phyloP scores from a whole-genome alignment of 2,113 vertebrate genomes.

The Myotis brandtii region DNA sequence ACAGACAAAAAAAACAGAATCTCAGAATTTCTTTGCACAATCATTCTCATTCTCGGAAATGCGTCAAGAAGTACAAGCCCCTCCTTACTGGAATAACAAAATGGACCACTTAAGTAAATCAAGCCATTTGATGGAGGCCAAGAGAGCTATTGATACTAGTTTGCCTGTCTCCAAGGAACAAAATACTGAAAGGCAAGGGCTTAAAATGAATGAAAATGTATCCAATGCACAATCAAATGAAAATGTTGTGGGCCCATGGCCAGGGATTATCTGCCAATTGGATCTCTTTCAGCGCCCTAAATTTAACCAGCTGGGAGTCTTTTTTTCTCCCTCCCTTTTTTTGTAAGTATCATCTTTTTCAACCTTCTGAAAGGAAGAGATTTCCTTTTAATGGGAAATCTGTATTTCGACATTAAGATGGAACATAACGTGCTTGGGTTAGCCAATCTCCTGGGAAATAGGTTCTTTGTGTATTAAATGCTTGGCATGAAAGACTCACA shows the following conservation, averaged over 20 bases:
- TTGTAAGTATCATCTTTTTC: slow-evolving; percentile 79
- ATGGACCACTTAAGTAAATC: slow-evolving; percentile 78
- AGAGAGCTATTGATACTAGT: slow-evolving; percentile 74
- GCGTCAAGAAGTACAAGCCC: slow-evolving; percentile 54
- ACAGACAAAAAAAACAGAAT: not conserved
- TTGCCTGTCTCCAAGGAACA: slow-evolving; percentile 76
- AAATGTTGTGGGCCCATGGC: slow-evolving; percentile 70
- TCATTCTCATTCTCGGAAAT: slow-evolving; percentile 72
- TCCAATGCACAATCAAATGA: slow-evolving; percentile 81
- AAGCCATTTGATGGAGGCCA: slow-evolving; percentile 72
- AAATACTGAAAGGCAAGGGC: slow-evolving; percentile 77
- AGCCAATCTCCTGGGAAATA: slow-evolving; percentile 63
- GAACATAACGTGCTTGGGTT: slow-evolving; percentile 62
- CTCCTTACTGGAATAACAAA: slow-evolving; percentile 67
- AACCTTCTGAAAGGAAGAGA: slow-evolving; percentile 79
- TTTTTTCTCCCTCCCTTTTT: not conserved
- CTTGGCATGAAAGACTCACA: slow-evolving; percentile 52
- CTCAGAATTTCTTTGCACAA: slow-evolving; percentile 40
- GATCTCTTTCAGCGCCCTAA: slow-evolving; percentile 80
- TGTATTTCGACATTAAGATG: slow-evolving; percentile 79
- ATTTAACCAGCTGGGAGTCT: slow-evolving; percentile 81
- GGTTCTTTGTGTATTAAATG: slow-evolving; percentile 48
- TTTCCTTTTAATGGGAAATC: slow-evolving; percentile 81
- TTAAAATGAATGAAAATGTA: slow-evolving; percentile 83
- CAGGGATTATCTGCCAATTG: slow-evolving; percentile 78